Conservation (phyloP, 35 echinoderm and acorn worm species). For the Amphiura filiformis region DNA sequence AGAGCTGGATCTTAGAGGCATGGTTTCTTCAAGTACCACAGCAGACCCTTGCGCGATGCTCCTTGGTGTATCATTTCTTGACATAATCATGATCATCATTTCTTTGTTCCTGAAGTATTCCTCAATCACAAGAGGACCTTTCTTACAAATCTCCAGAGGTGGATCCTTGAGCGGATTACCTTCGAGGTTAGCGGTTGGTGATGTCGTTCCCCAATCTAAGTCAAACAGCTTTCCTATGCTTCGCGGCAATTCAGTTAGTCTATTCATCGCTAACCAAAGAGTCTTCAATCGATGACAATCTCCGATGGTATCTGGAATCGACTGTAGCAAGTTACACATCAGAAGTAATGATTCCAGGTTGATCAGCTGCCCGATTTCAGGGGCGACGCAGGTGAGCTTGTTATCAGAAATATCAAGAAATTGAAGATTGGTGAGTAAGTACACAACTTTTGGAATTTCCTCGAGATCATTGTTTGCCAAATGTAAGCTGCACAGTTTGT, state of each 20-base stretch:
- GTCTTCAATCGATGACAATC: conserved; percentile 62
- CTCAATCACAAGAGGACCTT: conserved; percentile 58
- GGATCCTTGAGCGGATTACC: conserved; percentile 74
- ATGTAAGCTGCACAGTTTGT: conserved; percentile 74
- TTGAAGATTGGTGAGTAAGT: conserved; percentile 60
- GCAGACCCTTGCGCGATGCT: background rate
- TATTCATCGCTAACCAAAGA: conserved; percentile 87
- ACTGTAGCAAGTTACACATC: conserved; percentile 69
- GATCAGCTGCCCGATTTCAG: conserved; percentile 48
- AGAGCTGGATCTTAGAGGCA: no score
- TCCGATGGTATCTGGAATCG: conserved; percentile 61
- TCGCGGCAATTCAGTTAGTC: conserved; percentile 54
- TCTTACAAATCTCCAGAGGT: conserved; percentile 74
- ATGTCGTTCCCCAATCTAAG: conserved; percentile 73
- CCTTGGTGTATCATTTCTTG: background rate
- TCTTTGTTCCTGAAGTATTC: conserved; percentile 60
- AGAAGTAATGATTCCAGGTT: conserved; percentile 59
- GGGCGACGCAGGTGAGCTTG: conserved; percentile 50
- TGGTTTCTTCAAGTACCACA: no score
- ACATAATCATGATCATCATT: background rate
- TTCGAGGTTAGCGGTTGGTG: conserved; percentile 72
- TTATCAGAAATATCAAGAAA: conserved; percentile 90
- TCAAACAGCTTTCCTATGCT: conserved; percentile 55
- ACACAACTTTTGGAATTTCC: conserved; percentile 59
- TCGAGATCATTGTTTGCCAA: conserved; percentile 90